These are phyloP conservation scores for Chloroceryle inda DNA, from an alignment of 2,797 vertebrate species.

Conservation along the genomic window DNA sequence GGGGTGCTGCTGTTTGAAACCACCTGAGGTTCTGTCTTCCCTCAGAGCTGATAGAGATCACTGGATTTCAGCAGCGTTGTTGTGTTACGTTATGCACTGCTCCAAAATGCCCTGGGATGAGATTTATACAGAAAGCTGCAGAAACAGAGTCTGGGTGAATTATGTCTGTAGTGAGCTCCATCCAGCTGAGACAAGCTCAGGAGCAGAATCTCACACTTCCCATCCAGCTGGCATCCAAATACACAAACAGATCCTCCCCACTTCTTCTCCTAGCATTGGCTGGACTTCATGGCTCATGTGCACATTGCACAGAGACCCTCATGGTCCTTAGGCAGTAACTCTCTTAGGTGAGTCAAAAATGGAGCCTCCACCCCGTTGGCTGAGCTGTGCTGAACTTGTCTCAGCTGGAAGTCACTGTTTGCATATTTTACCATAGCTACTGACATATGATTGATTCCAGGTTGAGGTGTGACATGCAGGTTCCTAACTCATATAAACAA, in stretches of 20 bases:
- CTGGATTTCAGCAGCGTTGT: neutral
- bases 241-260: neutral
- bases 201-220: neutral
- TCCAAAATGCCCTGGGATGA: neutral
- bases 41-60: neutral
- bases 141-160: neutral
- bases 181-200: neutral
- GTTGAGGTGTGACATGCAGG: constrained; percentile 28
- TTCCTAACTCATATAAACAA: neutral
- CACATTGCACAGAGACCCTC: neutral
- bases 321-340: neutral
- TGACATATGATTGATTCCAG: constrained; percentile 39
- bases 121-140: neutral
- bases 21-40: neutral
- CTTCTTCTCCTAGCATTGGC: neutral
- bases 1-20: neutral
- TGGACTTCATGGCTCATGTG: neutral
- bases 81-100: neutral
- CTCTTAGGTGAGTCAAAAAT: neutral
- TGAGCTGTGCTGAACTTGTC: constrained; percentile 34
- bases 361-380: constrained; percentile 38
- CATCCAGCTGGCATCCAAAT: neutral
- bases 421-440: constrained; percentile 43
- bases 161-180: neutral
- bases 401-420: constrained; percentile 60